Conservation (phyloP, 2,113 vertebrate genomes). For the Colossoma macropomum region DNA sequence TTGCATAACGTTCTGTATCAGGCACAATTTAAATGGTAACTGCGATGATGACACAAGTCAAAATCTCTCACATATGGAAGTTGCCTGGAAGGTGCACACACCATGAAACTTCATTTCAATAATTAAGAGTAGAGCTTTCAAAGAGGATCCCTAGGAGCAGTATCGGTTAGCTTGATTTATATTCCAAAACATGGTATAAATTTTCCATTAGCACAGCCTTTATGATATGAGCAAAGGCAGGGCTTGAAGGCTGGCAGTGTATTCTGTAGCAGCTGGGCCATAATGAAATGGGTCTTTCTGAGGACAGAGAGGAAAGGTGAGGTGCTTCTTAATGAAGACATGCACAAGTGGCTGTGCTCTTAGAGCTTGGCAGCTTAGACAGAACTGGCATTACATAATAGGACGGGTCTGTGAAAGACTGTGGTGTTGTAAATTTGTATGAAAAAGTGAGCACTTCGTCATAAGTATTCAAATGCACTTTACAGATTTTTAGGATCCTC, state of each 20-base stretch:
- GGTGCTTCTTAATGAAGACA: conserved; percentile 43
- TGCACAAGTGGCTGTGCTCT: conserved; percentile 28
- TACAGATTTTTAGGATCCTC: neutral
- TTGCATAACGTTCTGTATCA: conserved; percentile 48
- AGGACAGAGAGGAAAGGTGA: conserved; percentile 46
- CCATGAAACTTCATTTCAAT: conserved; percentile 54
- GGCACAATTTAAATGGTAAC: conserved; percentile 51
- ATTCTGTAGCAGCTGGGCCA: conserved; percentile 19
- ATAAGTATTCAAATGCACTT: neutral
- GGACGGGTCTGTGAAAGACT: conserved; percentile 8
- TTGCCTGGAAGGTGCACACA: conserved; percentile 27
- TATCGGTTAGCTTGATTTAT: conserved; percentile 53
- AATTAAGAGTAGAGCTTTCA: conserved; percentile 51
- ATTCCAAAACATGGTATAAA: conserved; percentile 46
- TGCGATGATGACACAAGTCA: conserved; percentile 42
- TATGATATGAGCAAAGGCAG: conserved; percentile 7
- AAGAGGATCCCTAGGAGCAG: conserved; percentile 32
- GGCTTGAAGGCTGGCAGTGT: conserved; percentile 27
- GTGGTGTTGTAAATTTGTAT: neutral
- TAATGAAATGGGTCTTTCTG: conserved; percentile 41
- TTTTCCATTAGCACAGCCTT: conserved; percentile 44
- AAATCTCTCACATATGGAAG: conserved; percentile 18
- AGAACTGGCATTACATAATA: conserved; percentile 21
- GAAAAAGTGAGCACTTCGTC: neutral
- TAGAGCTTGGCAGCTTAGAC: conserved; percentile 22